phyloP scores from a whole-genome alignment of 2,113 vertebrate species.

The Coregonus clupeaformis region DNA sequence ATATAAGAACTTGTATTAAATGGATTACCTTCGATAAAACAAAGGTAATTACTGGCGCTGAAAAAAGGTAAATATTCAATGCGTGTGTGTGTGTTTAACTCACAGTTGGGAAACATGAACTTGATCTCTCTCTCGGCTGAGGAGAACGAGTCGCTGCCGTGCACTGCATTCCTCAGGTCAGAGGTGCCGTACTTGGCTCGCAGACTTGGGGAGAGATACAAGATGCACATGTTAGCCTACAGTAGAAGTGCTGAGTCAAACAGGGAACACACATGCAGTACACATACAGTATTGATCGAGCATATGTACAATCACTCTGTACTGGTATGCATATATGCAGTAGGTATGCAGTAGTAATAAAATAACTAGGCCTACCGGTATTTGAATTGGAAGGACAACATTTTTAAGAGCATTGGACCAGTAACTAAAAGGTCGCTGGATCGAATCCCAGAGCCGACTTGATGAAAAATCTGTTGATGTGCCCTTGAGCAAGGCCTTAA shows the following conservation, averaged over 20 bases:
- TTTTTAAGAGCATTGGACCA: too few species aligned
- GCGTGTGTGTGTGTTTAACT: conserved; percentile 29
- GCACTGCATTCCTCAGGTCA: conserved; percentile 88
- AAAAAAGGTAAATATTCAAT: background rate
- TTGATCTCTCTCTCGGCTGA: conserved; percentile 87
- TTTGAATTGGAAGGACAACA: too few species aligned
- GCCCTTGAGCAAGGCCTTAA: too few species aligned
- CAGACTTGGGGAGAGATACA: conserved; percentile 72
- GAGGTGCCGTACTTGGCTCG: conserved; percentile 90
- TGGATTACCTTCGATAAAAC: background rate
- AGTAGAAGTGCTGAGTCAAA: background rate
- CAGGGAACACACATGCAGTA: background rate
- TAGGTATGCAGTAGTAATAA: too few species aligned
- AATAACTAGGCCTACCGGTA: too few species aligned
- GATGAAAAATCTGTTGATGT: too few species aligned
- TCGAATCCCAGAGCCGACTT: too few species aligned
- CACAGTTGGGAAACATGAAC: conserved; percentile 93
- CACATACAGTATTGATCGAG: too few species aligned
- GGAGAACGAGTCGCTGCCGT: conserved; percentile 83
- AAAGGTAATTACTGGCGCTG: background rate
- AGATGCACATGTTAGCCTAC: background rate
- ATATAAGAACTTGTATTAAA: too few species aligned
- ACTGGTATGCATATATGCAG: too few species aligned
- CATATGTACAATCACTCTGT: background rate
- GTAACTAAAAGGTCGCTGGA: too few species aligned